phyloP scores from a whole-genome alignment of 2,113 vertebrate genomes.

The Lipophrys pholis region DNA sequence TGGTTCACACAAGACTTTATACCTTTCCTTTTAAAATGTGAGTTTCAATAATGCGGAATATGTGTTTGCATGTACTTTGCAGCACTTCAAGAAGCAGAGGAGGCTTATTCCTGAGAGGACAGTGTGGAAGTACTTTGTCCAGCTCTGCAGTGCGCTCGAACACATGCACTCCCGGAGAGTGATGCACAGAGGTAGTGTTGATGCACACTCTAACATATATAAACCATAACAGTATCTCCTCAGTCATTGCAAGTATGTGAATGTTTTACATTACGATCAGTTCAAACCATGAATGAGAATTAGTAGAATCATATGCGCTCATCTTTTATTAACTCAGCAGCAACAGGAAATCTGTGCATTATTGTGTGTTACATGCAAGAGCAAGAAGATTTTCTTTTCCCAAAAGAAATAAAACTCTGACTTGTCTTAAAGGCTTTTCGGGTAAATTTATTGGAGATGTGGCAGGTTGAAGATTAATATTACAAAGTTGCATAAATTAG shows the following conservation, averaged over 20 bases:
- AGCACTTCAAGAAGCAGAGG: slow-evolving; percentile 99
- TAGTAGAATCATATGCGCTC: background rate
- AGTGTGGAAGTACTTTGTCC: slow-evolving; percentile 99
- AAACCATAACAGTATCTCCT: background rate
- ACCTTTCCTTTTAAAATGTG: background rate
- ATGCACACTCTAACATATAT: background rate
- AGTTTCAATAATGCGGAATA: too few relatives aligned
- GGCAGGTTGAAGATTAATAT: background rate
- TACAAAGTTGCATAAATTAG: background rate
- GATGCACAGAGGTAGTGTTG: slow-evolving; percentile 93
- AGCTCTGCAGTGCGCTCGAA: slow-evolving; percentile 97
- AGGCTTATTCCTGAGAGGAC: slow-evolving; percentile 96
- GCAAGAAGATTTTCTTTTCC: background rate
- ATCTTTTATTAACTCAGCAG: background rate
- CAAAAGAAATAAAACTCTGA: background rate
- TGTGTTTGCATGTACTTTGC: slow-evolving; percentile 45
- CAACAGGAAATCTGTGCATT: background rate
- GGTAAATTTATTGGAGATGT: background rate
- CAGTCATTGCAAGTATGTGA: background rate
- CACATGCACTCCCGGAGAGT: slow-evolving; percentile 98
- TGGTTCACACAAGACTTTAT: slow-evolving; percentile 22
- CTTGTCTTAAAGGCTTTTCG: background rate
- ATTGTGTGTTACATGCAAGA: too few relatives aligned
- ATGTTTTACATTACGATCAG: background rate
- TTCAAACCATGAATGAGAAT: background rate